phyloP scores from a whole-genome alignment of 2,888 invertebrate genomes.

The Plagodis pulveraria region DNA sequence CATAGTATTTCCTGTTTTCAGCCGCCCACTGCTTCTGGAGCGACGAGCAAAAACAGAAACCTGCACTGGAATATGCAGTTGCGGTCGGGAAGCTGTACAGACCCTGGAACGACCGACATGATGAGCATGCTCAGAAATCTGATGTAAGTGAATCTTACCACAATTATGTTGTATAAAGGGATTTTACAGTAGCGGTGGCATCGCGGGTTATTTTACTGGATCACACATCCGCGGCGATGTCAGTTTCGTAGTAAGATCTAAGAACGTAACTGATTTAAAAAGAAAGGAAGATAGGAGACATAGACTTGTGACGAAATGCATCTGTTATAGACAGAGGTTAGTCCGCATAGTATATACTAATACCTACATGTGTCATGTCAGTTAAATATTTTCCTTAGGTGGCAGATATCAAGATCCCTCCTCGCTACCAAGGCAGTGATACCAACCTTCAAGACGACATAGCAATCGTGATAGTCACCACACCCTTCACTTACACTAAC shows the following conservation, averaged over 20 bases:
- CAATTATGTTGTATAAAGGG: too few species aligned
- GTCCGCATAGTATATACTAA: too few species aligned
- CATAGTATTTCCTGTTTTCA: neutral
- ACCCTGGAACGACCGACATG: slow-evolving; percentile 54
- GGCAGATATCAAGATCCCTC: slow-evolving; percentile 11
- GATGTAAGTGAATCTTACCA: slow-evolving; percentile 49
- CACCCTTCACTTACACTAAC: neutral
- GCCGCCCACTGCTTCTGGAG: slow-evolving; percentile 63
- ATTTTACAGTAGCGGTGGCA: too few species aligned
- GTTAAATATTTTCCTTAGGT: neutral
- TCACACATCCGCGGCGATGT: too few species aligned
- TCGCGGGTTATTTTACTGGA: too few species aligned
- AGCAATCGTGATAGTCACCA: slow-evolving; percentile 2
- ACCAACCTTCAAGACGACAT: slow-evolving; percentile 18
- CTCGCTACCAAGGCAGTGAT: slow-evolving; percentile 9
- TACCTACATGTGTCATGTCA: too few species aligned
- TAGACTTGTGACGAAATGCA: too few species aligned
- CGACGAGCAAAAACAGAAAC: slow-evolving; percentile 42
- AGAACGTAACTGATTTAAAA: too few species aligned
- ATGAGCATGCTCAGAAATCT: slow-evolving; percentile 54
- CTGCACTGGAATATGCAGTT: slow-evolving; percentile 52
- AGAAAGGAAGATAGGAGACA: too few species aligned
- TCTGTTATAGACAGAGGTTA: too few species aligned
- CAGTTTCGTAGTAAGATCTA: too few species aligned
- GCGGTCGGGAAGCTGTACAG: slow-evolving; percentile 67